These are phyloP conservation scores for Dascillus cervinus DNA, from an alignment of 2,888 invertebrate species.

Conservation along the genomic window DNA sequence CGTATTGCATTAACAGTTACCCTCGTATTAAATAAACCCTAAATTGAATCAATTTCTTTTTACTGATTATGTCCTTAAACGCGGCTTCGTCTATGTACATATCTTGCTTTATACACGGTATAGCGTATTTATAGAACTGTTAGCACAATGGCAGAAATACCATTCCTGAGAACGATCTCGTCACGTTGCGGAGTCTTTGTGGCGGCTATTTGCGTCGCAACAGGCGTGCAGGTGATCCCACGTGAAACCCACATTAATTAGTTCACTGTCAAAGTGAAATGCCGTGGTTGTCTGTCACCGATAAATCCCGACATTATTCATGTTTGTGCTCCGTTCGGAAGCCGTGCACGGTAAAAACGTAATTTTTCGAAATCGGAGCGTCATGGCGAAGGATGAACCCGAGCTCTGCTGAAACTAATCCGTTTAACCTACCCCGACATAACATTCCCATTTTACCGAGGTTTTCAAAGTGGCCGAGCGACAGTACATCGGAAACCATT, in stretches of 20 bases:
- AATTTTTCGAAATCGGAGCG: constrained; percentile 6
- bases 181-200: constrained; percentile 21
- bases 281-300: constrained; percentile 23
- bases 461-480: constrained; percentile 20
- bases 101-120: constrained; percentile 3
- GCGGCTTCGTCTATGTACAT: neutral
- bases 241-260: constrained; percentile 33
- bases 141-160: constrained; percentile 24
- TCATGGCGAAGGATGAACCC: constrained; percentile 18
- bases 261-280: constrained; percentile 33
- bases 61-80: neutral
- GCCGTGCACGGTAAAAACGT: neutral
- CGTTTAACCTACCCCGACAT: constrained; percentile 41
- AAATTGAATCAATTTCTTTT: neutral
- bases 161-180: constrained; percentile 14
- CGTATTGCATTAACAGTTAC: neutral
- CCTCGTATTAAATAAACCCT: neutral
- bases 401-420: constrained; percentile 32
- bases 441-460: constrained; percentile 41
- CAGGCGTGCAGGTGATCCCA: constrained; percentile 32
- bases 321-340: neutral
- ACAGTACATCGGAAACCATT: constrained; percentile 25
- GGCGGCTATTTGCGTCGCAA: constrained; percentile 30
- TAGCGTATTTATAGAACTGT: constrained; percentile 24
- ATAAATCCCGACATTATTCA: constrained; percentile 6